A percentile compares a stretch with the other conserved stretches of the same genome.
phyloP scores from a whole-genome alignment of 1,140 invertebrate species.

The Popillia japonica region DNA sequence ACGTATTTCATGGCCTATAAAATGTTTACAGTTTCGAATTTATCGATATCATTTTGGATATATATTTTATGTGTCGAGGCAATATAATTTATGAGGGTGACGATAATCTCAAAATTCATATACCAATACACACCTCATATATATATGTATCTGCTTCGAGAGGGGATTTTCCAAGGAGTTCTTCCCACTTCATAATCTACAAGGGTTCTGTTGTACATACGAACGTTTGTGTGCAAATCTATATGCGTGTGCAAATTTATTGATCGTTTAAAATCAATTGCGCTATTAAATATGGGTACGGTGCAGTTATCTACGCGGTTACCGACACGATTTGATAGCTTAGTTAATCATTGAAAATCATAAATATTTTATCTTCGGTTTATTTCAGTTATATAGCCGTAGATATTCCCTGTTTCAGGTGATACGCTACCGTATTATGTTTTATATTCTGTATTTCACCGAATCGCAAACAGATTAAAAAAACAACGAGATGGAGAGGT shows the following conservation, averaged over 20 bases:
- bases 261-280: slow-evolving; percentile 17
- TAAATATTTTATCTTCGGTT: too few relatives aligned
- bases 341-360: too few relatives aligned
- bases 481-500: too few relatives aligned
- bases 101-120: slow-evolving; percentile 32
- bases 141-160: not conserved
- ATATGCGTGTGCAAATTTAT: not conserved
- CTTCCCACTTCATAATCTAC: not conserved
- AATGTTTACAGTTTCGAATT: slow-evolving; percentile 34
- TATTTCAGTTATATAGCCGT: too few relatives aligned
- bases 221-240: not conserved
- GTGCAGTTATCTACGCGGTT: not conserved
- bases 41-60: slow-evolving; percentile 32
- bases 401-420: too few relatives aligned
- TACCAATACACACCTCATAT: not conserved
- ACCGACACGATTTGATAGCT: too few relatives aligned
- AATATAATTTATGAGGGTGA: slow-evolving; percentile 20
- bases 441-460: too few relatives aligned
- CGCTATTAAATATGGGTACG: not conserved
- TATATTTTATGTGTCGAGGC: slow-evolving; percentile 12
- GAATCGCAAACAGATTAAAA: too few relatives aligned
- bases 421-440: too few relatives aligned
- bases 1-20: slow-evolving; percentile 32
- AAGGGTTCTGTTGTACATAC: not conserved
- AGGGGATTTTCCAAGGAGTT: not conserved